These are phyloP conservation scores for Gadus macrocephalus DNA, from an alignment of 2,113 vertebrate genomes.

Conservation along the genomic window DNA sequence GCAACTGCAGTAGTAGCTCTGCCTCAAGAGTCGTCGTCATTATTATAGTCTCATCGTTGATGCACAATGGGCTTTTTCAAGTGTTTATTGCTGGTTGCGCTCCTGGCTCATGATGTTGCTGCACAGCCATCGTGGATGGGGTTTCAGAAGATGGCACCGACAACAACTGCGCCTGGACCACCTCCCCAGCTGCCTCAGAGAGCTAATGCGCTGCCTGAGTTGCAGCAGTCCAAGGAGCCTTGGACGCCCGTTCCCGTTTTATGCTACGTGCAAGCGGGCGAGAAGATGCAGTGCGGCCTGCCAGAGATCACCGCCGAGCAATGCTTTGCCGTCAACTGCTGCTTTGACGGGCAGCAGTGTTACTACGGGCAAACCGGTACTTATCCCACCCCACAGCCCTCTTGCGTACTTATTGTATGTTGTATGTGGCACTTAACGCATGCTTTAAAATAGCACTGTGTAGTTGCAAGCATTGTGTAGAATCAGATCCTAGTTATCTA, in stretches of 20 bases:
- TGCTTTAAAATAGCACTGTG: too few relatives aligned
- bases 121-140: slow-evolving; percentile 20
- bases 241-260: slow-evolving; percentile 21
- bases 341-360: slow-evolving; percentile 56
- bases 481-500: too few relatives aligned
- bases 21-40: slow-evolving; percentile 1
- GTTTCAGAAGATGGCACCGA: slow-evolving; percentile 4
- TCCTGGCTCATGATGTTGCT: slow-evolving; percentile 23
- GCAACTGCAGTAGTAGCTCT: not conserved
- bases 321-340: slow-evolving; percentile 64
- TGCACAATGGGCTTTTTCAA: slow-evolving; percentile 39
- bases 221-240: slow-evolving; percentile 7
- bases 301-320: slow-evolving; percentile 36
- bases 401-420: too few relatives aligned
- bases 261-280: slow-evolving; percentile 48
- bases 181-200: not conserved
- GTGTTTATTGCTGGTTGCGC: slow-evolving; percentile 19
- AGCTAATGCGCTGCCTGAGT: not conserved
- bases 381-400: too few relatives aligned
- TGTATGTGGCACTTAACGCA: too few relatives aligned
- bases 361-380: slow-evolving; percentile 67
- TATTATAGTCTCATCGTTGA: not conserved
- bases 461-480: too few relatives aligned
- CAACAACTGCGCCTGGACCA: not conserved
- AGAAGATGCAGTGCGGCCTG: slow-evolving; percentile 59